A percentile compares a stretch with the other conserved stretches of the same genome.
Evolutionary conservation across 1,140 invertebrate species (phyloP).

Genomic region (Bombus impatiens): DNA sequence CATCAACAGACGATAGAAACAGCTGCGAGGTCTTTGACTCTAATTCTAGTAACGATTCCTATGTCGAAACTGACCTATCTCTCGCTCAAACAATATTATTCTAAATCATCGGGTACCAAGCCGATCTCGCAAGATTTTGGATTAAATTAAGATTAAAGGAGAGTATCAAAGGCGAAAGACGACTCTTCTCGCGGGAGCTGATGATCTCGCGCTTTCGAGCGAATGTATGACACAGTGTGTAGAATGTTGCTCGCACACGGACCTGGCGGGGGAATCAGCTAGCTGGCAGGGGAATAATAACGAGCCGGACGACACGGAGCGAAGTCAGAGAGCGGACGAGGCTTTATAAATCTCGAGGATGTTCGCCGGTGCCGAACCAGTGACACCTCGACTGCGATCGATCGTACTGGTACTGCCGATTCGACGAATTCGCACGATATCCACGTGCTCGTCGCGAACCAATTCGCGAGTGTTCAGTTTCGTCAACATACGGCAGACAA

Average conservation of each 20-base stretch:
- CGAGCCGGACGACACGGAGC: slow-evolving; percentile 57
- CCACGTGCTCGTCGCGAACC: slow-evolving; percentile 6
- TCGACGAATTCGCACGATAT: background rate
- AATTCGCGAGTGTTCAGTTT: background rate
- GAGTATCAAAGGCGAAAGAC: background rate
- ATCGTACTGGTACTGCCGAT: slow-evolving; percentile 19
- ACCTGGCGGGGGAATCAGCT: slow-evolving; percentile 54
- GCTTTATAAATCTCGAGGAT: slow-evolving; percentile 81
- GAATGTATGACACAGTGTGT: slow-evolving; percentile 29
- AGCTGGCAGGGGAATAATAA: slow-evolving; percentile 70
- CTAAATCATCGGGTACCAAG: background rate
- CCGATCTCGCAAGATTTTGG: background rate
- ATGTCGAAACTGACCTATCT: background rate
- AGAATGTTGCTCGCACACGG: slow-evolving; percentile 34
- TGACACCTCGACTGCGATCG: slow-evolving; percentile 73
- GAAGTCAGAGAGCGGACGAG: slow-evolving; percentile 69
- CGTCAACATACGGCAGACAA: too few species aligned
- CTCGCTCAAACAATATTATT: background rate
- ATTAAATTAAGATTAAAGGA: background rate
- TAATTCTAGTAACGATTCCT: background rate
- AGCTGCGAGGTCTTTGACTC: background rate
- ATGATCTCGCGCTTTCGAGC: slow-evolving; percentile 5
- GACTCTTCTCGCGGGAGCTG: background rate
- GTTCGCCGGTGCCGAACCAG: slow-evolving; percentile 72
- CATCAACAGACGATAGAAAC: background rate